phyloP scores from a whole-genome alignment of 2,113 vertebrate species.

The Cololabis saira region DNA sequence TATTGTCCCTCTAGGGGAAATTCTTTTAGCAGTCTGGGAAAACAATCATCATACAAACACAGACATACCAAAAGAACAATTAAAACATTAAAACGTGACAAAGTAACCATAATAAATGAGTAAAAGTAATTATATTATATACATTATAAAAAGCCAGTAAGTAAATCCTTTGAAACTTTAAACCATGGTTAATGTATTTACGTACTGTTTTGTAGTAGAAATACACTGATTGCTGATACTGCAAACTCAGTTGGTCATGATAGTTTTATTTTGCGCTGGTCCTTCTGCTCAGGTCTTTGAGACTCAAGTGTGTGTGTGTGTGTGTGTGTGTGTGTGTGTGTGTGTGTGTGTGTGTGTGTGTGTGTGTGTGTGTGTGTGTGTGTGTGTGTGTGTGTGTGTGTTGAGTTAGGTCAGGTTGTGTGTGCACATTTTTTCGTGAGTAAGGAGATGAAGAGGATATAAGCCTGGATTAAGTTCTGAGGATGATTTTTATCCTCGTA shows the following conservation, averaged over 20 bases:
- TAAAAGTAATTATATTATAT: too few species aligned
- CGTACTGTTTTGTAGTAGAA: too few species aligned
- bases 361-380: background rate
- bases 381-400: slow-evolving; percentile 5
- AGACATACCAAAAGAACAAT: too few species aligned
- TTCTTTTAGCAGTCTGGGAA: too few species aligned
- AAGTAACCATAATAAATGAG: too few species aligned
- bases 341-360: too few species aligned
- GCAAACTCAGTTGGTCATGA: slow-evolving; percentile 57
- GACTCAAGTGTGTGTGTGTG: slow-evolving; percentile 3
- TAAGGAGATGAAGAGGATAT: slow-evolving; percentile 70
- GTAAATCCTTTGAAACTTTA: too few species aligned
- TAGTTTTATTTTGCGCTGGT: slow-evolving; percentile 32
- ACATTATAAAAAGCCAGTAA: too few species aligned
- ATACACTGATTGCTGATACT: slow-evolving; percentile 4
- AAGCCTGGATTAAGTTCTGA: slow-evolving; percentile 81
- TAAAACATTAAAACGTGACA: too few species aligned
- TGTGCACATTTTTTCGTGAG: slow-evolving; percentile 31
- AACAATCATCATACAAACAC: too few species aligned
- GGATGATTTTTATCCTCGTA: slow-evolving; percentile 80
- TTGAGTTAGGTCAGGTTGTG: slow-evolving; percentile 1
- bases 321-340: slow-evolving; percentile 3
- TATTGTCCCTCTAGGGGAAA: too few species aligned
- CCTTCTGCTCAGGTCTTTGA: slow-evolving; percentile 28
- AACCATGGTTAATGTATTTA: too few species aligned